These are phyloP conservation scores for Melanerpes formicivorus DNA, from an alignment of 2,113 vertebrate genomes.

Conservation along the genomic window DNA sequence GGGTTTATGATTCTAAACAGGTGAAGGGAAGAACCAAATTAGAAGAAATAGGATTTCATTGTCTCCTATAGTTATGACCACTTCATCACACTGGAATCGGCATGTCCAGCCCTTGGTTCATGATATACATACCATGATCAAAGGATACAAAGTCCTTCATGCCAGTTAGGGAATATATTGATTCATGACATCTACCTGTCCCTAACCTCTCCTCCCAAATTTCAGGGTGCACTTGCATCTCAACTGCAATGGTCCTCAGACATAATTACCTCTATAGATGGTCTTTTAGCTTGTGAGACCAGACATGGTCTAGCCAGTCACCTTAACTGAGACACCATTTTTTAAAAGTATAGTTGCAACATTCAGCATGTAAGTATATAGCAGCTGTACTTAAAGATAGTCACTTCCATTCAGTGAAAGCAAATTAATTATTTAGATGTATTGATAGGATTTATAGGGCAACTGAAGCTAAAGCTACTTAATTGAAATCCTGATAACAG, in stretches of 20 bases:
- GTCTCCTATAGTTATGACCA: background rate
- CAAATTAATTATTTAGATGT: constrained; percentile 61
- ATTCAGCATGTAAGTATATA: background rate
- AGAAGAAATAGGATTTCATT: background rate
- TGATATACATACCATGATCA: background rate
- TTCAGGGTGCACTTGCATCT: background rate
- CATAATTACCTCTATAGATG: background rate
- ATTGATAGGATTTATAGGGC: constrained; percentile 58
- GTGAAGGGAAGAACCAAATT: background rate
- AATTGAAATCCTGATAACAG: constrained; percentile 59
- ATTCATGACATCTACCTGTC: background rate
- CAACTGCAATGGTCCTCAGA: background rate
- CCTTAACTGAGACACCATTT: background rate
- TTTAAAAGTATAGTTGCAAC: background rate
- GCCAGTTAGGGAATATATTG: background rate
- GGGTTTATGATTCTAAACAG: background rate
- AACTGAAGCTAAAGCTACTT: constrained; percentile 21
- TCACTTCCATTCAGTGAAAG: background rate
- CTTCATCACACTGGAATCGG: background rate
- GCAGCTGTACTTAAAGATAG: background rate
- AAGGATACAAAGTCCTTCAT: background rate
- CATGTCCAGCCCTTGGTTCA: background rate
- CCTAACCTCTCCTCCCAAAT: background rate
- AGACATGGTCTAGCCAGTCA: background rate
- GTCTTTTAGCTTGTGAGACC: background rate